Evolutionary conservation across 2,888 invertebrate species (phyloP), one percentile per base, ranked within the genome.

Genomic region (Phengaris arion): DNA sequence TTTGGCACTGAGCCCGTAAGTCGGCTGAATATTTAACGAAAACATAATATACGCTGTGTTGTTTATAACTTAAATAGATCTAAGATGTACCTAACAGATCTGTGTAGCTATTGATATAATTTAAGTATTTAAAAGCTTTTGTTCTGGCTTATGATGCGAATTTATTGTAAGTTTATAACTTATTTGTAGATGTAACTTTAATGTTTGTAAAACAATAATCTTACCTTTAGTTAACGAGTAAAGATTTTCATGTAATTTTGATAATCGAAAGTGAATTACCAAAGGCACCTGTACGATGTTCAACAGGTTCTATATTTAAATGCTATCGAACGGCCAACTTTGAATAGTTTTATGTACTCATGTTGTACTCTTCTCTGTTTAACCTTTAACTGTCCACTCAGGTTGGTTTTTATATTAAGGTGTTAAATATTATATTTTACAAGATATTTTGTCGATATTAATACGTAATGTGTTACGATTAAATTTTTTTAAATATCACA

Each of bases 81-180:
- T 70, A 70, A 51, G 72, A 76, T 75, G 75, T 52, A 79, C 81
- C 83, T 82, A 79, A 77, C 82, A 83, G 85, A 88, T 88, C 86
- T 89, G 86, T 87, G 85, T 87, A 86, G 84, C 88, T 87, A 89
- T 89, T 90, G 89, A 90, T 90, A 90, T 90, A 90, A 84, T 86
- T 80, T 89, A 88, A 88, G 87, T 83, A 79, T 46, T 7, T 68
- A 68, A 12, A 13, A 13, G 15, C n/a, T 22, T 69, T 69, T 69
- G 46, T 48, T 72, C 52, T 35, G 35, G 52, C 70, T 80, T 78
- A 75, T 82, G 81, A 77, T 77, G 69, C 74, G 51, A 76, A 77
- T 76, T 48, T 73, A 82, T 81, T 81, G 82, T 87, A 85, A 89
- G 87, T 89, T 89, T 64, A 15, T 64, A 64, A 64, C 35, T 64